Evolutionary conservation across 2,888 invertebrate species (phyloP).

Genomic region (Machimus rusticus): DNA sequence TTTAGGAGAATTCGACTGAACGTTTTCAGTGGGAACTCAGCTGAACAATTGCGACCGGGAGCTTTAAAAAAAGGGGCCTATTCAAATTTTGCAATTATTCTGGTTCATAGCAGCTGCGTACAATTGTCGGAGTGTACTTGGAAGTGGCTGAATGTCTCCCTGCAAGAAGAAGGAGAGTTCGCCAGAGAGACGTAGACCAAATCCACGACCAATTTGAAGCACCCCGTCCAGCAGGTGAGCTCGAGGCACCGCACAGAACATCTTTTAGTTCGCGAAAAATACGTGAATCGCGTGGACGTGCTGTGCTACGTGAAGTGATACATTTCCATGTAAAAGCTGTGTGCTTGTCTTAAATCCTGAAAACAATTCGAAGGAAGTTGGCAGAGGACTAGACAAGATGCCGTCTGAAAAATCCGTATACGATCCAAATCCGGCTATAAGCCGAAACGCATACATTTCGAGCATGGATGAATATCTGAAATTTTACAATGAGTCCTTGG

Average conservation of each 20-base stretch:
- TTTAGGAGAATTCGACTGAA: not conserved
- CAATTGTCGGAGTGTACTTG: not conserved
- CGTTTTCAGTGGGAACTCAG: not conserved
- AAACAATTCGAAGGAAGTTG: not conserved
- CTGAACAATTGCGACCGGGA: not conserved
- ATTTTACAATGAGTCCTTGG: slow-evolving; percentile 85
- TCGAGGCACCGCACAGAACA: not conserved
- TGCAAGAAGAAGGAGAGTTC: not conserved
- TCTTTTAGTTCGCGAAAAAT: slow-evolving; percentile 46
- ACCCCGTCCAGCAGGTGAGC: not conserved
- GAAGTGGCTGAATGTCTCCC: not conserved
- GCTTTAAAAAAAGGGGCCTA: not conserved
- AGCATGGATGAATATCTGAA: slow-evolving; percentile 79
- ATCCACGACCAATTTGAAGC: not conserved
- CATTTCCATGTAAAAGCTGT: slow-evolving; percentile 12
- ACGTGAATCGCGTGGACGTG: slow-evolving; percentile 46
- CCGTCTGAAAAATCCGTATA: slow-evolving; percentile 69
- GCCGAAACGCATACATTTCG: slow-evolving; percentile 71
- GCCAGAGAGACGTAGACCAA: not conserved
- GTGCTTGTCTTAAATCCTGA: not conserved
- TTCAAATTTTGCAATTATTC: not conserved
- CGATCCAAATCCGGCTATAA: slow-evolving; percentile 67
- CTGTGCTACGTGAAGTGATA: not conserved
- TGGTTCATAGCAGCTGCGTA: not conserved
- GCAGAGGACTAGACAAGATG: slow-evolving; percentile 60